phyloP scores from a whole-genome alignment of 1,140 invertebrate species.

The Oscheius sp. region DNA sequence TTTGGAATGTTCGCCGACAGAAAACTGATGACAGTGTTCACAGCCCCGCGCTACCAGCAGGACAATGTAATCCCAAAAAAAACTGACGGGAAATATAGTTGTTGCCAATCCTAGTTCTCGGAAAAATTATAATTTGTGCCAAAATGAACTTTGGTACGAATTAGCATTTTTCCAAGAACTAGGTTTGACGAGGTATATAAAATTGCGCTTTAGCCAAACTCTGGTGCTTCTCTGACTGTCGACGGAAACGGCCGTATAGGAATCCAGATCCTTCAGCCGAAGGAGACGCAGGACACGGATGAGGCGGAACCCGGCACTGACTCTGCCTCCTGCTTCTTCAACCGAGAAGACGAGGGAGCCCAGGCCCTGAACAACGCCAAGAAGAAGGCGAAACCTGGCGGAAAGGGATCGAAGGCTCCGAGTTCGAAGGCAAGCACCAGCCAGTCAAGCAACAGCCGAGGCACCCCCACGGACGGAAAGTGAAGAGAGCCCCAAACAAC shows the following conservation, averaged over 20 bases:
- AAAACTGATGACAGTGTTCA: conserved; percentile 44
- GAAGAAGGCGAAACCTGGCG: background rate
- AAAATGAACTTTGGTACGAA: too few species aligned
- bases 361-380: background rate
- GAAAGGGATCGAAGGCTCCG: background rate
- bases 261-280: background rate
- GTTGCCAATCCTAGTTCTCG: too few species aligned
- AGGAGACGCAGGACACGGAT: background rate
- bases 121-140: too few species aligned
- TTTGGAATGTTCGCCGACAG: conserved; percentile 65
- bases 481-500: too few species aligned
- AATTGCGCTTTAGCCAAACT: conserved; percentile 22
- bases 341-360: background rate
- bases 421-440: too few species aligned
- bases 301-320: too few species aligned
- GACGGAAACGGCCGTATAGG: conserved; percentile 9
- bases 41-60: conserved; percentile 37
- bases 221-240: conserved; percentile 28
- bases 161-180: too few species aligned
- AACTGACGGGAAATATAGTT: background rate
- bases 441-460: too few species aligned
- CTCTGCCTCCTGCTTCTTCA: background rate
- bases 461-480: too few species aligned
- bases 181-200: too few species aligned
- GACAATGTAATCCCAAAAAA: conserved; percentile 30